Evolutionary conservation across 2,113 vertebrate genomes (phyloP), one percentile per base, ranked within the genome.

Genomic region (Dendrocopos noguchii): DNA sequence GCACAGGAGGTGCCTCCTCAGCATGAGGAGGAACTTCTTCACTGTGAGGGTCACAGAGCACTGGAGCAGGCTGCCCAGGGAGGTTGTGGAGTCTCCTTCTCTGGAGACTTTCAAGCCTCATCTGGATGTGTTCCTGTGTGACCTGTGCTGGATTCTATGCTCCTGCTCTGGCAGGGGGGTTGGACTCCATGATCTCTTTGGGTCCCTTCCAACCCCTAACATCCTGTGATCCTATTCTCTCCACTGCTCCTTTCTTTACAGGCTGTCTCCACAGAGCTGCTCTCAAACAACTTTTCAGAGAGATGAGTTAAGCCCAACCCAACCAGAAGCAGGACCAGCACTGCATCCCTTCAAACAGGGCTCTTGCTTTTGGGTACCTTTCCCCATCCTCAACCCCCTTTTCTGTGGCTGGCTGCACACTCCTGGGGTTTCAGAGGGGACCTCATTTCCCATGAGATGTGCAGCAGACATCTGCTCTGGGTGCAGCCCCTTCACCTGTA

Each of bases 251-350:
- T 57, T 78, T 75, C 73, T 59, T 12, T 24, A 15, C 20, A 31
- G 28, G 9, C 18, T 31, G 12, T 34, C 9, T 24, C 66, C 46
- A 31, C 12, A 22, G 65, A 87, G 15, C 7, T 57, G 21, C 14
- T 78, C 63, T 71, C 44, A 75, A 78, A 16, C 24, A 25, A 29
- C 6, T 89, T 87, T 5, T 7, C 5, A 55, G 42, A 81, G 42
- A 52, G 24, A 8, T 0, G 1, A 67, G n/a, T 78, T 55, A 61
- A 89, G 25, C 13, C 19, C 24, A 72, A 0, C 7, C 6, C 34
- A 67, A 13, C 5, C 27, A 70, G 36, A 63, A 53, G 42, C 52
- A 65, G 74, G 61, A 84, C 33, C n/a, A 39, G 8, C 27, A 8
- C 21, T 22, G 25, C 11, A 8, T 25, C 42, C 27, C 53, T 50